phyloP scores from a whole-genome alignment of 2,888 invertebrate species.

The Ernsta delagoae region DNA sequence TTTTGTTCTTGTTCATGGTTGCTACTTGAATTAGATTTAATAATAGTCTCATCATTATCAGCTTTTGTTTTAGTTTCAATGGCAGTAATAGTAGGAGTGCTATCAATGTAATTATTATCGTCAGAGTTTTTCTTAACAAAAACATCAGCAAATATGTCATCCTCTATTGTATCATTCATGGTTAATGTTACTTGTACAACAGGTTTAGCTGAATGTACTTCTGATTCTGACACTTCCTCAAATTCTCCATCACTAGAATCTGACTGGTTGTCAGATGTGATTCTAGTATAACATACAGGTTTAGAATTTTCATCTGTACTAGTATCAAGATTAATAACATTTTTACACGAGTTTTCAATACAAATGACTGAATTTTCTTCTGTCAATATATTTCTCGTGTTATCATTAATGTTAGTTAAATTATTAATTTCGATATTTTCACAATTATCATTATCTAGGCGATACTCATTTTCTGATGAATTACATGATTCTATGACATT shows the following conservation, averaged over 20 bases:
- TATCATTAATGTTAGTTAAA: neutral
- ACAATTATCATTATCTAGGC: conserved; percentile 26
- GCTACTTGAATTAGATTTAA: neutral
- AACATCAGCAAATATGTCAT: conserved; percentile 91
- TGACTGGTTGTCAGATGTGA: conserved; percentile 44
- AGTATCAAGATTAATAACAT: conserved; percentile 62
- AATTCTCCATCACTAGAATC: conserved; percentile 80
- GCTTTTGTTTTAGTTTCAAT: neutral
- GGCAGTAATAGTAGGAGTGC: neutral
- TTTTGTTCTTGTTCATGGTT: neutral
- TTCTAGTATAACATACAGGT: conserved; percentile 2
- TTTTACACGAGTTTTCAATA: conserved; percentile 54
- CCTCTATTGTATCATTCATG: conserved; percentile 61
- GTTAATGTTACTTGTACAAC: conserved; percentile 75
- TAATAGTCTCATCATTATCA: neutral
- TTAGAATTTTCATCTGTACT: conserved; percentile 54
- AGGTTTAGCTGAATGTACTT: conserved; percentile 57
- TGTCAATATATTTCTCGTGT: conserved; percentile 35
- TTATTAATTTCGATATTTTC: conserved; percentile 24
- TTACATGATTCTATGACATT: neutral
- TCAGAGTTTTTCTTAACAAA: conserved; percentile 63
- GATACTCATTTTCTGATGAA: neutral
- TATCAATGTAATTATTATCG: neutral
- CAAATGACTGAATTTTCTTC: conserved; percentile 62
- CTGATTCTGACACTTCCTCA: conserved; percentile 78